Conservation (phyloP, 2,888 invertebrate genomes). For the Axea sp. region DNA sequence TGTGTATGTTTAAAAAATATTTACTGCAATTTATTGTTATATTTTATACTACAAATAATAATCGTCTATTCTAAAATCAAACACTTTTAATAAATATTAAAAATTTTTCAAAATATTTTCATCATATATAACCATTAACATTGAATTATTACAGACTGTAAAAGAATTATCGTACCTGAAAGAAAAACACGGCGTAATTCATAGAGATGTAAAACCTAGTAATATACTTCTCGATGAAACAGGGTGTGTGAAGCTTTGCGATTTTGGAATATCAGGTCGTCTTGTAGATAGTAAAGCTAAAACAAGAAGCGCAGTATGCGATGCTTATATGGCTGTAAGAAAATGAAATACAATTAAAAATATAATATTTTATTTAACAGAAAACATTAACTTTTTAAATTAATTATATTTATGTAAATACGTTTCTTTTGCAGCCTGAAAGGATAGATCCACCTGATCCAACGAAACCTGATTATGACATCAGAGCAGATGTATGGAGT, state of each 20-base stretch:
- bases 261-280: conserved; percentile 99
- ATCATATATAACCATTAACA: no score
- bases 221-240: conserved; percentile 97
- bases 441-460: conserved; percentile 97
- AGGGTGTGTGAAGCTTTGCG: conserved; percentile 98
- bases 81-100: no score
- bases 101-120: no score
- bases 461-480: conserved; percentile 96
- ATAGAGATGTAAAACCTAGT: conserved; percentile 98
- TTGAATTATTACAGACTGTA: conserved; percentile 90
- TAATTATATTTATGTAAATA: background rate
- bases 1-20: no score
- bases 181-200: conserved; percentile 97
- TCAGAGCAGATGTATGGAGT: conserved; percentile 99
- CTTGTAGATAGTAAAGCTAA: conserved; percentile 99
- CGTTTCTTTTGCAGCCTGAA: conserved; percentile 87
- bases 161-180: conserved; percentile 98
- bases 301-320: conserved; percentile 97
- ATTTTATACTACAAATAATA: no score
- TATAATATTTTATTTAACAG: background rate
- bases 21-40: no score
- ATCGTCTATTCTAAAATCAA: no score
- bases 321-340: conserved; percentile 98
- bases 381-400: no score
- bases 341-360: no score